phyloP scores from a whole-genome alignment of 2,888 invertebrate genomes.

The Clepsis dumicolana region DNA sequence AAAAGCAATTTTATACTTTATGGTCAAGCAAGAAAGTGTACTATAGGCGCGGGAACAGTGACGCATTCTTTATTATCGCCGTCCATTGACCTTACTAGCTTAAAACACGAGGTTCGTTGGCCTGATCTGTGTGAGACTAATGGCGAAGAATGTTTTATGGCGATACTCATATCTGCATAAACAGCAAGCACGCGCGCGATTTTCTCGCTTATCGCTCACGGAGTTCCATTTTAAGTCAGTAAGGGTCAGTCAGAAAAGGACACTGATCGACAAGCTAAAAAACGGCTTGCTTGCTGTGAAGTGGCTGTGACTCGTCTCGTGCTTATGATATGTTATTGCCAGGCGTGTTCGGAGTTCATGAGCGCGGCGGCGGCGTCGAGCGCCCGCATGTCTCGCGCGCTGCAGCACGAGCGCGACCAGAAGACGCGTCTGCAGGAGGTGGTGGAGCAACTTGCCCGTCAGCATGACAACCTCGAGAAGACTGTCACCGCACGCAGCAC shows the following conservation, averaged over 20 bases:
- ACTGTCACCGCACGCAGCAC: conserved; percentile 90
- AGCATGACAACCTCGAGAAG: conserved; percentile 98
- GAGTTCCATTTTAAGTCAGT: no score
- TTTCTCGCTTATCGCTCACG: no score
- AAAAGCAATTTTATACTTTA: no score
- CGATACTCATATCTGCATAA: no score
- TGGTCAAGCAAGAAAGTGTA: background rate
- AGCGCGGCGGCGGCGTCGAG: conserved; percentile 96
- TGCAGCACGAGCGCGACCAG: conserved; percentile 98
- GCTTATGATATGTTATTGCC: no score
- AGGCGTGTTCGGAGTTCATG: conserved; percentile 97
- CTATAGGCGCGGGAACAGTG: background rate
- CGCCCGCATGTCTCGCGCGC: conserved; percentile 95
- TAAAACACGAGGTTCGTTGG: background rate
- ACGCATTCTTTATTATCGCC: no score
- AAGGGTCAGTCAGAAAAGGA: background rate
- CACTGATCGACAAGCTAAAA: background rate
- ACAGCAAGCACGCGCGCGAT: no score
- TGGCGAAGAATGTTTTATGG: no score
- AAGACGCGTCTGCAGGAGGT: conserved; percentile 96
- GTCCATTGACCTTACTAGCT: background rate
- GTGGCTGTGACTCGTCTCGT: no score
- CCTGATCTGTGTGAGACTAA: no score
- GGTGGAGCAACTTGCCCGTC: conserved; percentile 98
- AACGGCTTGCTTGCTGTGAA: conserved; percentile 5